Evolutionary conservation across 1,140 invertebrate genomes (phyloP).

Genomic region (Dendrolimus punctatus): DNA sequence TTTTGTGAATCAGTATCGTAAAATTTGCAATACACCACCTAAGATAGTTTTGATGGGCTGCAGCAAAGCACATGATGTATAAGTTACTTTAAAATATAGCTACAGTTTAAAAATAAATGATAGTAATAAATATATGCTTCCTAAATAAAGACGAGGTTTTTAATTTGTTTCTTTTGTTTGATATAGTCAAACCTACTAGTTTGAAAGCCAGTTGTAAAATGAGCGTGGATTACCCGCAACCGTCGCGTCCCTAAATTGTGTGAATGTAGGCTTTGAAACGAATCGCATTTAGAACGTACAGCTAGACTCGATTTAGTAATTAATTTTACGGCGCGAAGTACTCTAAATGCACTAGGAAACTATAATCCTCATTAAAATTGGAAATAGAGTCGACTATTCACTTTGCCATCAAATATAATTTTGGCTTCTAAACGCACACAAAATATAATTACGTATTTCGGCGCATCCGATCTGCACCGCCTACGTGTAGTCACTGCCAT

Average conservation of each 20-base stretch:
- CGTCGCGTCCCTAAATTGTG: constrained; percentile 25
- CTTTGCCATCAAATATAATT: constrained; percentile 66
- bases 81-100: no score
- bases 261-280: constrained; percentile 36
- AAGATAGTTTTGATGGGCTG: no score
- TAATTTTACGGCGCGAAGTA: constrained; percentile 68
- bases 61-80: no score
- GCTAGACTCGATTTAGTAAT: constrained; percentile 65
- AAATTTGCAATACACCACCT: no score
- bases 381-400: constrained; percentile 63
- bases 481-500: constrained; percentile 25
- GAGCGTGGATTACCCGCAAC: constrained; percentile 16
- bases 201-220: constrained; percentile 6
- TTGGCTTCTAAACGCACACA: constrained; percentile 51
- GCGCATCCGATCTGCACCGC: constrained; percentile 30
- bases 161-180: no score
- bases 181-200: no score
- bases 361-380: constrained; percentile 70
- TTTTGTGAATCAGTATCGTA: no score
- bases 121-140: no score
- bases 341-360: constrained; percentile 68
- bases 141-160: no score
- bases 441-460: constrained; percentile 55
- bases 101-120: no score
- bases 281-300: constrained; percentile 44